A percentile compares a stretch with the other conserved stretches of the same genome.
Evolutionary conservation across 2,113 vertebrate species (phyloP).

Genomic region (Dicaeum eximium): DNA sequence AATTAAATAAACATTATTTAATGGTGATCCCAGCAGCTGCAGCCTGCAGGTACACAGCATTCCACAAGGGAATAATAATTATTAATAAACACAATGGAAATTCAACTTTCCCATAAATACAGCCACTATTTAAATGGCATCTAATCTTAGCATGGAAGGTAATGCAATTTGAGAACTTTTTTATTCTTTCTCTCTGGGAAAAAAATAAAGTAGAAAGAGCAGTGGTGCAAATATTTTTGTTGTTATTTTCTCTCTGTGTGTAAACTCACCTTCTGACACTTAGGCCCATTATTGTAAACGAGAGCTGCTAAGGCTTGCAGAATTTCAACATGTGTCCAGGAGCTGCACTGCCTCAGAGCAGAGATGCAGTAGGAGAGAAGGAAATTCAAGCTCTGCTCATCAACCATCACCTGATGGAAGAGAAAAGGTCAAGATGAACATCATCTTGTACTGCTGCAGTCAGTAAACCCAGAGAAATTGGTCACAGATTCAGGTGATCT

Average conservation of each 20-base stretch:
- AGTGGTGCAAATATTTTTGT: background rate
- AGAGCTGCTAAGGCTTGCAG: conserved; percentile 88
- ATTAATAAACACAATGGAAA: background rate
- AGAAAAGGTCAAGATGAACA: background rate
- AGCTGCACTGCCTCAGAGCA: conserved; percentile 82
- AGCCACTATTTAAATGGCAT: background rate
- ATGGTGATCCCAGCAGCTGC: background rate
- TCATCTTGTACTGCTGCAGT: background rate
- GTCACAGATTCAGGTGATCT: background rate
- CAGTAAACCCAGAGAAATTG: fast-evolving
- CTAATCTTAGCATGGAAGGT: background rate
- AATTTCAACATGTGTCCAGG: conserved; percentile 90
- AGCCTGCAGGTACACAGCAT: background rate
- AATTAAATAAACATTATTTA: too few species aligned
- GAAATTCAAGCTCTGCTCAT: conserved; percentile 84
- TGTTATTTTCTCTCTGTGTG: background rate
- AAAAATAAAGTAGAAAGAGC: background rate
- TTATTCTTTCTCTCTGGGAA: background rate
- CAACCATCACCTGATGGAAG: conserved; percentile 80
- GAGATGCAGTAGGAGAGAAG: conserved; percentile 81
- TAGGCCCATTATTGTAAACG: conserved; percentile 88
- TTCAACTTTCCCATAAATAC: background rate
- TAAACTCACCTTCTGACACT: conserved; percentile 84
- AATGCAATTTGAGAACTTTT: background rate
- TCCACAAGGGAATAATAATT: background rate